These are phyloP conservation scores for Endotricha flammealis DNA, from an alignment of 2,888 invertebrate genomes.

Conservation along the genomic window DNA sequence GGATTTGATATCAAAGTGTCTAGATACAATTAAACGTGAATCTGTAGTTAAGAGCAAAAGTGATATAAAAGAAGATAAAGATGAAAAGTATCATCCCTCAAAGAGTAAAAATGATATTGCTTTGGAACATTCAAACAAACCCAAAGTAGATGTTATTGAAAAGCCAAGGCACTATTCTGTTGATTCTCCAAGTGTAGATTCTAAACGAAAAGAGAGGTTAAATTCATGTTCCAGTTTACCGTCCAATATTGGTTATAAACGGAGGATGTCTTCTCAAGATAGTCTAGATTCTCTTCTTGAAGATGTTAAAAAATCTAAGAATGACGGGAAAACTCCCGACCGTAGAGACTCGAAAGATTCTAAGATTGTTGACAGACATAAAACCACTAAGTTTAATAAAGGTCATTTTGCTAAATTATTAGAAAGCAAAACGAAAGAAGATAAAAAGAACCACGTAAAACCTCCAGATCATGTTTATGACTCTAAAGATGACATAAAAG, in stretches of 20 bases:
- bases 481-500: slow-evolving; percentile 47
- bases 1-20: slow-evolving; percentile 37
- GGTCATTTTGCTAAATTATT: slow-evolving; percentile 77
- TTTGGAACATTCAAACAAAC: slow-evolving; percentile 34
- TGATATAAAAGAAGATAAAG: slow-evolving; percentile 73
- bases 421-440: slow-evolving; percentile 80
- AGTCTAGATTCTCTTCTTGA: slow-evolving; percentile 77
- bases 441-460: slow-evolving; percentile 76
- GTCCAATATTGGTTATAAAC: slow-evolving; percentile 82
- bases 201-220: slow-evolving; percentile 79
- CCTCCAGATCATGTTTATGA: slow-evolving; percentile 65
- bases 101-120: slow-evolving; percentile 39
- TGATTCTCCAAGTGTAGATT: slow-evolving; percentile 62
- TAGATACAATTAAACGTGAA: slow-evolving; percentile 27
- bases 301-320: slow-evolving; percentile 80
- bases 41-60: slow-evolving; percentile 42
- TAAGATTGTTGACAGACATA: slow-evolving; percentile 56
- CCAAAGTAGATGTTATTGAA: slow-evolving; percentile 51
- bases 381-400: slow-evolving; percentile 78
- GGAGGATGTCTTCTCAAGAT: slow-evolving; percentile 89
- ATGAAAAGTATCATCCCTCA: slow-evolving; percentile 22
- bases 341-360: slow-evolving; percentile 85
- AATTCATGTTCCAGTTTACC: slow-evolving; percentile 80
- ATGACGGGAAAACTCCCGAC: slow-evolving; percentile 73
- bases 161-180: slow-evolving; percentile 71